A percentile compares a stretch with the other conserved stretches of the same genome.
Conservation (phyloP, 2,888 invertebrate genomes). For the Drosophila siamana region DNA sequence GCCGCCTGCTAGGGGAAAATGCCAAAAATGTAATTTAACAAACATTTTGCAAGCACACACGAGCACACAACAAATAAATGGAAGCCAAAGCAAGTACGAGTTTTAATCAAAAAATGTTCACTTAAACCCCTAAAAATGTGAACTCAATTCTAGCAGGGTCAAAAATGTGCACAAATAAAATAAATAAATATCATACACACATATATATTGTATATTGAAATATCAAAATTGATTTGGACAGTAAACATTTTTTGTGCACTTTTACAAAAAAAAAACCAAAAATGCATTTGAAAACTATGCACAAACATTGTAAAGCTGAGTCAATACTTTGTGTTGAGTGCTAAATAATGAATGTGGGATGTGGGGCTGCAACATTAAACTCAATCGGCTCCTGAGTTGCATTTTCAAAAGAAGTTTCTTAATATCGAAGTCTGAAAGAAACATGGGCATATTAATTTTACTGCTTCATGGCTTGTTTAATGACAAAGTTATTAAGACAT, state of each 20-base stretch:
- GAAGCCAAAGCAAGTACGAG: constrained; percentile 62
- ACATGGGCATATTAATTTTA: constrained; percentile 36
- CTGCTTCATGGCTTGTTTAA: constrained; percentile 50
- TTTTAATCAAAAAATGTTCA: constrained; percentile 67
- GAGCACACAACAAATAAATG: constrained; percentile 14
- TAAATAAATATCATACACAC: constrained; percentile 6
- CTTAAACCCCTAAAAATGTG: constrained; percentile 48
- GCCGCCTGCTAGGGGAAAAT: constrained; percentile 21
- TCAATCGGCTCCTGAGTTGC: no score
- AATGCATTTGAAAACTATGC: neutral
- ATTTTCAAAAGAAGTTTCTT: neutral
- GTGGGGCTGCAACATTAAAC: neutral
- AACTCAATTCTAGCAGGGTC: constrained; percentile 5
- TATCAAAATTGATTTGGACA: constrained; percentile 1
- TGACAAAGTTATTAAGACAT: constrained; percentile 74
- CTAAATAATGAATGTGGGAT: no score
- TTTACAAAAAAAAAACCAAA: neutral
- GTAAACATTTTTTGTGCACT: neutral
- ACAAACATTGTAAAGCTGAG: no score
- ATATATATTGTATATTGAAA: constrained; percentile 10
- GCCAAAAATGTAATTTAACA: constrained; percentile 63
- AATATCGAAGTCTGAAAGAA: neutral
- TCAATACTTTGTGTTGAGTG: neutral
- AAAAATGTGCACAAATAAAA: constrained; percentile 2
- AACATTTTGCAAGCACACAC: constrained; percentile 42